These are phyloP conservation scores for Strigamia maritima DNA, from an alignment of 2,888 invertebrate genomes.

Conservation along the genomic window DNA sequence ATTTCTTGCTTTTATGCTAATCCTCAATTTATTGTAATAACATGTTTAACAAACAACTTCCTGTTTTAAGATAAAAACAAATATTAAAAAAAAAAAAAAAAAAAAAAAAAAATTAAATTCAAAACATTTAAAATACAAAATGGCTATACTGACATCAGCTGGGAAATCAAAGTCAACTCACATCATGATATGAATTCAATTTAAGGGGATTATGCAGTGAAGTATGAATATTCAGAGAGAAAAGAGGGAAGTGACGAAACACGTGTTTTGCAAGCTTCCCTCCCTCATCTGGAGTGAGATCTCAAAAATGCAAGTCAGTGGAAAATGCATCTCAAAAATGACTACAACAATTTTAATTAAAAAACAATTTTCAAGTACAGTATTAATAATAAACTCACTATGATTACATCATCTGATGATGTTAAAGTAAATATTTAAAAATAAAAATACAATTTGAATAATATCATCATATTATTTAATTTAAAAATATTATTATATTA, in stretches of 20 bases:
- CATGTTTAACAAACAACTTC: too few species aligned
- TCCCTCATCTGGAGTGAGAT: not conserved
- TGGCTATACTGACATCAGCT: too few species aligned
- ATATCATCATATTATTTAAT: too few species aligned
- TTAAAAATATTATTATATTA: too few species aligned
- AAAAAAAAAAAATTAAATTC: too few species aligned
- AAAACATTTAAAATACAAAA: too few species aligned
- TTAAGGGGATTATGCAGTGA: not conserved
- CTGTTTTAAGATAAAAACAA: too few species aligned
- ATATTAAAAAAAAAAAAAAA: too few species aligned
- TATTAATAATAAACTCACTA: not conserved
- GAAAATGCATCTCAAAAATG: not conserved
- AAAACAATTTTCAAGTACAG: not conserved
- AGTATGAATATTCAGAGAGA: not conserved
- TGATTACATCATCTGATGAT: not conserved
- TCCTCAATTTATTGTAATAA: too few species aligned
- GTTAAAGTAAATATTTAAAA: not conserved
- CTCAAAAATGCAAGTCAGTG: not conserved
- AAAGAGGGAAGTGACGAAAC: not conserved
- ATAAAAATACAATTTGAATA: too few species aligned
- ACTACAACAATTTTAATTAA: not conserved
- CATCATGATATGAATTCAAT: not conserved
- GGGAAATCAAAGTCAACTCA: too few species aligned
- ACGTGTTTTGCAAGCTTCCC: not conserved
- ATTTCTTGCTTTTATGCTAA: too few species aligned